phyloP scores from a whole-genome alignment of 53 echinoderm and acorn worm species.

The Stichopus horrens region DNA sequence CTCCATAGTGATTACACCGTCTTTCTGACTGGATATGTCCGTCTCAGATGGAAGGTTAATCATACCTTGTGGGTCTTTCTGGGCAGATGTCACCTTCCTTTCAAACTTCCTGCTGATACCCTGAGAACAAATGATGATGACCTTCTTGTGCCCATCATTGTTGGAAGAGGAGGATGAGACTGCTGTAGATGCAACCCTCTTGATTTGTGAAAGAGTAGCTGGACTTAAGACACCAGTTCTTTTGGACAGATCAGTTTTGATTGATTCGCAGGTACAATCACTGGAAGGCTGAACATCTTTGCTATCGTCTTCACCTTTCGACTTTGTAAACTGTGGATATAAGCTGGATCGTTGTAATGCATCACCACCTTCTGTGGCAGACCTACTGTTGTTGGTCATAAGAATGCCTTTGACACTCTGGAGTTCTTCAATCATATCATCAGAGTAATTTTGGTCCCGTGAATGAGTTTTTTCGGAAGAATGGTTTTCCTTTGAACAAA shows the following conservation, averaged over 20 bases:
- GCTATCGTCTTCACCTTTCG: background rate
- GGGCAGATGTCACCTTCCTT: background rate
- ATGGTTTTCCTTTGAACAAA: background rate
- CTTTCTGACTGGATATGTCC: background rate
- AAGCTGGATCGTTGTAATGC: background rate
- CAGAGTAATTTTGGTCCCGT: too few species aligned
- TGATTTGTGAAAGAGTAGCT: slow-evolving; percentile 8
- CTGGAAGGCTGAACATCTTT: background rate
- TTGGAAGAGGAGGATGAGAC: background rate
- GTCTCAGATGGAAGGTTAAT: background rate
- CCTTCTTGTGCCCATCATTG: background rate
- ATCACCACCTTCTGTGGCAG: background rate
- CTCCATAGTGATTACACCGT: background rate
- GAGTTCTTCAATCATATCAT: too few species aligned
- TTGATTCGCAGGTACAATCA: background rate
- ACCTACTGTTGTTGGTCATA: background rate
- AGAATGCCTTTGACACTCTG: too few species aligned
- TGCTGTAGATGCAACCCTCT: slow-evolving; percentile 1
- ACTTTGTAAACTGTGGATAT: background rate
- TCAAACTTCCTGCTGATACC: background rate
- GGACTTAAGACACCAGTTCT: background rate
- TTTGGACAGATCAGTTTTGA: background rate
- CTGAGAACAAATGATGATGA: background rate
- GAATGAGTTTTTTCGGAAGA: background rate
- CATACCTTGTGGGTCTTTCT: background rate